Base-by-base conservation (phyloP, 2,888 invertebrate genomes). In the Idaea biselata region DNA sequence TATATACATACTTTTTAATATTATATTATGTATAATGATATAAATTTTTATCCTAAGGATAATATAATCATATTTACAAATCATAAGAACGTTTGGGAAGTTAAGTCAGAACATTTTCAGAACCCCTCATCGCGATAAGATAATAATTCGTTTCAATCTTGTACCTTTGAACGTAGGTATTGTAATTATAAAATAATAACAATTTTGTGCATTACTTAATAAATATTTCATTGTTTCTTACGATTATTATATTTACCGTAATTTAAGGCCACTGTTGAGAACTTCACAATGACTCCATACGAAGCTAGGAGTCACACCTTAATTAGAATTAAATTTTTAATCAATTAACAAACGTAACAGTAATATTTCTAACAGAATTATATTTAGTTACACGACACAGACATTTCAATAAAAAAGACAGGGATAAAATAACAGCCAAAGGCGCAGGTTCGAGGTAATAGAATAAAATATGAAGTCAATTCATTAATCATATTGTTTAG, bases 21-120 rank as follows among this genome's bases (percentile, higher is more conserved):
- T 84, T 89, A 91, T 92, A 88, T 90, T 89, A 91, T 92, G 88
- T 90, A 91, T 88, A 87, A 91, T 88, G 85, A 80, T 89, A 89
- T 88, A 87, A 87, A 88, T 79, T 88, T 91, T 89, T 91, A 91
- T 92, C 92, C 91, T 92, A 92, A 92, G 92, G 91, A 92, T 92
- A 91, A 76, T 79, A 80, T 84, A 87, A 86, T 90, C 88, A 88
- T 88, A 82, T 86, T 89, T 84, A 89, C 86, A 87, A 87, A 87
- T 90, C 89, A 84, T 88, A 88, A 87, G 85, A 79, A 87, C 82
- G 85, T 87, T 88, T 82, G 88, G 81, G 79, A 89, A 86, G 85
- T 81, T 87, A 87, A 87, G 88, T 88, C 89, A 86, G 79, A 86
- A 89, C 86, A 86, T 91, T 91, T n/a, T 90, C 87, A 87, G 80